A percentile compares a stretch with the other conserved stretches of the same genome.
Conservation (phyloP, 2,797 vertebrate species). For the Anniella stebbinsi region DNA sequence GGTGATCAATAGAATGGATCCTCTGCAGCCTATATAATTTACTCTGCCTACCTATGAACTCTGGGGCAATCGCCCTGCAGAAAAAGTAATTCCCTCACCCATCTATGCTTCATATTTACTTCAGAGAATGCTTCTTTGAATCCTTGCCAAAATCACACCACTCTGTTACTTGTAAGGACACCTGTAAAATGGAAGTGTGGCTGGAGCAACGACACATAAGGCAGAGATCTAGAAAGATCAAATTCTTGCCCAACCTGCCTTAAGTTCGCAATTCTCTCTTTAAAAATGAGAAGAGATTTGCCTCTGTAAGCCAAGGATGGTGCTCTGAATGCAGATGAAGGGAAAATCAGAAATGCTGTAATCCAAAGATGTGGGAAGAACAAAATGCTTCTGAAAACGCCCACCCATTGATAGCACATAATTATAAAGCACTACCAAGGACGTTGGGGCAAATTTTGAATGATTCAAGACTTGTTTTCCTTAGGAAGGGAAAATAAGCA, state of each 20-base stretch:
- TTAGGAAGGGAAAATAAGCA: neutral
- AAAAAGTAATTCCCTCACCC: neutral
- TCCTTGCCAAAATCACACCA: neutral
- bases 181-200: neutral
- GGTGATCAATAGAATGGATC: neutral
- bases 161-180: neutral
- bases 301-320: neutral
- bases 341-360: neutral
- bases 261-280: neutral
- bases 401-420: neutral
- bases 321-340: neutral
- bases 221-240: neutral
- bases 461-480: neutral
- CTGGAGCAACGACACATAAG: neutral
- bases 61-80: neutral
- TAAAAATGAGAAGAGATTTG: neutral
- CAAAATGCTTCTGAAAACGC: neutral
- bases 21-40: neutral
- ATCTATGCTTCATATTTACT: neutral
- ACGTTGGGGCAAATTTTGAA: neutral
- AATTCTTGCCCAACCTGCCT: neutral
- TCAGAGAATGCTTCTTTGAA: neutral
- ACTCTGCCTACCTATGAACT: neutral
- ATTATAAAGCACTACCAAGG: neutral
- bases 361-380: constrained; percentile 19